These are phyloP conservation scores for Odontophorus gujanensis DNA, from an alignment of 2,113 vertebrate genomes.

Conservation along the genomic window DNA sequence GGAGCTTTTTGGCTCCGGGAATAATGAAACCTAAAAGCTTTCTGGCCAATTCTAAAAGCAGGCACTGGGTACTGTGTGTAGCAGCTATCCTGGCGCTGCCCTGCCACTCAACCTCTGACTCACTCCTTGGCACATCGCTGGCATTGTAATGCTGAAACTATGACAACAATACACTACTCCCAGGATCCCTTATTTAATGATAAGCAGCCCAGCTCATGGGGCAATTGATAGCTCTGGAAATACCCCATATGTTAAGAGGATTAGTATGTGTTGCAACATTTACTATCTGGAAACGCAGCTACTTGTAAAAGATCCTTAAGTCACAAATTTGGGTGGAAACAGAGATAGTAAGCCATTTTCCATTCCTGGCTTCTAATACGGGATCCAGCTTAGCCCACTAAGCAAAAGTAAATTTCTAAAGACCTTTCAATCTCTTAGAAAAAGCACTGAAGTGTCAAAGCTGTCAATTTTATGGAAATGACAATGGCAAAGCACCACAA, in stretches of 20 bases:
- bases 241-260: neutral
- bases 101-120: neutral
- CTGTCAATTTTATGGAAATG: conserved; percentile 52
- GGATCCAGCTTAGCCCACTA: neutral
- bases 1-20: neutral
- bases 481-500: conserved; percentile 16
- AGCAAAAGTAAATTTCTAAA: neutral
- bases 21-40: neutral
- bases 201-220: neutral
- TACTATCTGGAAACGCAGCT: neutral
- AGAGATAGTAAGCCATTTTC: neutral
- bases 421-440: neutral
- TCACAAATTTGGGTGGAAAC: neutral
- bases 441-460: conserved; percentile 27
- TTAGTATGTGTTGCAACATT: neutral
- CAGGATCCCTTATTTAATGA: neutral
- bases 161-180: conserved; percentile 13
- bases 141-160: neutral
- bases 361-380: neutral
- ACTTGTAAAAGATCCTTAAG: neutral
- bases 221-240: conserved; percentile 1
- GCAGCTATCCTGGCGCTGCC: neutral
- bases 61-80: neutral
- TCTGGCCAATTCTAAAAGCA: neutral
- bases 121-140: neutral